Base-by-base conservation (phyloP, 2,113 vertebrate genomes). In the Pedionomus torquatus region DNA sequence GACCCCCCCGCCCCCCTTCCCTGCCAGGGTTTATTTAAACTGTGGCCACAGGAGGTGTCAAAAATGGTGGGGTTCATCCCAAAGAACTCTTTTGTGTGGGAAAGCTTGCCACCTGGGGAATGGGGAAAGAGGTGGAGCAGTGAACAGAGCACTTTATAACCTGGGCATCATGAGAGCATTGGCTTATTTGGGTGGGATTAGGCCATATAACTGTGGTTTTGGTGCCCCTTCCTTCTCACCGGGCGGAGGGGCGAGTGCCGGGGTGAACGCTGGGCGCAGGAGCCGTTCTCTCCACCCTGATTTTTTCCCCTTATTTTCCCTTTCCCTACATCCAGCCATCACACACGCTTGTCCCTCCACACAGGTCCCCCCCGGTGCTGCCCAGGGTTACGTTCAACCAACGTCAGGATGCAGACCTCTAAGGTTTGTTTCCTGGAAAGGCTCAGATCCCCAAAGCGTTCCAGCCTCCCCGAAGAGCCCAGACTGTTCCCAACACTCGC, bases 351-450 rank as follows among this genome's bases (percentile, higher is more conserved):
- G 81, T 88, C 72, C 76, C 48, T 60, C 3, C 13, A 10, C 20
- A 15, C 20, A 23, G 33, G 57, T 51, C 93, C 76, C 39, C 55
- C 2, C 3, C 21, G 74, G 12, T 18, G 39, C 41, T n/a, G 66
- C 15, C 7, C 51, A 87, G 25, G 55, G 74, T 14, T 71, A 33
- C 37, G 48, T 69, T 84, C 44, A 91, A n/a, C 5, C 26, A 65
- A 65, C 75, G 23, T 23, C 65, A 44, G 17, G 52, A 84, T 16
- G 41, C 33, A 37, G 57, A 66, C 3, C 71, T 71, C 23, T 2
- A 60, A 94, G 72, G 44, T 63, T 43, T 65, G 65, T 91, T 94
- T 91, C 68, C 94, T 17, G 7, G 69, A 95, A 93, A 80, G 35
- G 49, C 39, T 84, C 49, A 64, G 26, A 81, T 78, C 44, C 76